Evolutionary conservation across 2,113 vertebrate genomes (phyloP).

Genomic region (Phocoena sinus): DNA sequence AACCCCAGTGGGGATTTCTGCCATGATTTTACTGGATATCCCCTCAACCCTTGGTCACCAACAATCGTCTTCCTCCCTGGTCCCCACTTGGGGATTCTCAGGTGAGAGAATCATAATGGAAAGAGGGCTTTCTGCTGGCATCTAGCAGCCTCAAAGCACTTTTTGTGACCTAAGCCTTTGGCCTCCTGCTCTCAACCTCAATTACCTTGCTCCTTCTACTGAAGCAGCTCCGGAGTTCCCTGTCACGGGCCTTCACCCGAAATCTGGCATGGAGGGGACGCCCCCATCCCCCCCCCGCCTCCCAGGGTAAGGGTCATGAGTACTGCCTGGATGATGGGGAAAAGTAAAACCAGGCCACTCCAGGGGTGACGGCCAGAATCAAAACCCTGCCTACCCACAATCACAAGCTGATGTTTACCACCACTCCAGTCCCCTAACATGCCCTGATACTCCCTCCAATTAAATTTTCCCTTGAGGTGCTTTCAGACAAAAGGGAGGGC

Average conservation of each 20-base stretch:
- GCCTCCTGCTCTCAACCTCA: not conserved
- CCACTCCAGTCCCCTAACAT: not conserved
- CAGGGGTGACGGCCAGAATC: not conserved
- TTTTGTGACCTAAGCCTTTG: not conserved
- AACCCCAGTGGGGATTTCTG: not conserved
- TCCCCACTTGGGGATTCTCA: not conserved
- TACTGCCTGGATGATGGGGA: not conserved
- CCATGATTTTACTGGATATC: not conserved
- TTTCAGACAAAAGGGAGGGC: not conserved
- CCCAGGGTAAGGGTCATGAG: not conserved
- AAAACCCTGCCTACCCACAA: not conserved
- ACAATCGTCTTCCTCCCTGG: not conserved
- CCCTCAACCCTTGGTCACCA: not conserved
- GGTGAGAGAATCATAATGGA: not conserved
- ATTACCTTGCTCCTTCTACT: not conserved
- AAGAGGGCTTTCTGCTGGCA: not conserved
- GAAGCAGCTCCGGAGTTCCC: not conserved
- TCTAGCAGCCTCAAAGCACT: not conserved
- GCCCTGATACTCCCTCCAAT: not conserved
- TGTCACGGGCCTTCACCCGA: not conserved
- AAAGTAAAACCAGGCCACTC: not conserved
- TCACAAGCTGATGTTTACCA: not conserved
- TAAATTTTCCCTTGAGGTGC: not conserved
- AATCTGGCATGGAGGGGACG: not conserved
- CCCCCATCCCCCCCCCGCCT: accelerated